Evolutionary conservation across 2,113 vertebrate species (phyloP), one percentile per base, ranked within the genome.

Genomic region (Neotragus moschatus): DNA sequence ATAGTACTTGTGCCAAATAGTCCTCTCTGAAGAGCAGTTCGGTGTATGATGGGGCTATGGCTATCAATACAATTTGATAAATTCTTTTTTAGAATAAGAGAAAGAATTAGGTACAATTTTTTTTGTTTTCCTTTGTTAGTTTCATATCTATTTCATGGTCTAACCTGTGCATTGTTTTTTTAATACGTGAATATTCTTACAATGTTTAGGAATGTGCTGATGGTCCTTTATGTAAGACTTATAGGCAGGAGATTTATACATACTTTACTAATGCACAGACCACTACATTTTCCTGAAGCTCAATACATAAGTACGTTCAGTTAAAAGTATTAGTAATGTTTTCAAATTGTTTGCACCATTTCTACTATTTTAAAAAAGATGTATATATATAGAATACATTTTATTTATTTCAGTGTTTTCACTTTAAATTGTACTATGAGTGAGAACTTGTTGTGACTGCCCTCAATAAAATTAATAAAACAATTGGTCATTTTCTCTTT

Each of bases 401-500:
- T 91, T 94, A 7, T 80, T 88, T 82, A 82, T 73, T 95, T 94
- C 26, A 12, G 5, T 91, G 33, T 81, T 70, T 95, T 97, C 53
- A n/a, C 49, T 93, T 96, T 96, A 90, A 91, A 82, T 21, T 88
- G 33, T 70, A 70, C 12, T 36, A 1, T 85, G 63, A 91, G 15
- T 96, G 87, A 96, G 43, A 96, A 88, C 87, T 97, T 23, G 43
- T 92, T 96, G 87, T 51, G 33, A 92, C 33, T 88, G 16, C 23
- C 51, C 19, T 93, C 75, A 43, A 25, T 91, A 90, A 85, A 96
- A 94, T 97, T 61, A 95, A 75, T 96, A 73, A 98, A 51, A 36
- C 15, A 77, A 47, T 33, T 58, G 82, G 82, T 96, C 81, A 80
- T 96, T 97, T 98, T 96, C 88, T 96, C 88, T 97, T 97, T 93